Percentiles rank a stretch among this genome's conserved stretches.
These are phyloP conservation scores for Meles meles DNA, from an alignment of 2,113 vertebrate genomes.

Conservation along the genomic window DNA sequence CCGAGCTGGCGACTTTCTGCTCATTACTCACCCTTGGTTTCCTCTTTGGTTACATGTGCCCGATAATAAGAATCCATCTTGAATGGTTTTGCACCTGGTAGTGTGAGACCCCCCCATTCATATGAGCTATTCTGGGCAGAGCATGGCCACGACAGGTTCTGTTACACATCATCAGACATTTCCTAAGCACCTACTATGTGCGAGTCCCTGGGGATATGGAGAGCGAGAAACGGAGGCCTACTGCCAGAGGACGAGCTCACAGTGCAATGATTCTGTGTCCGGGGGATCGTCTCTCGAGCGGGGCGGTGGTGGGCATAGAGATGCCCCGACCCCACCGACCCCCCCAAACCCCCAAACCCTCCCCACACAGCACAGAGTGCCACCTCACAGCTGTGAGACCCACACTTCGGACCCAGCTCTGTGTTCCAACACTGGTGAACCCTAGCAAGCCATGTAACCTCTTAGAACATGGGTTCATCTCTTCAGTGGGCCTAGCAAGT, in stretches of 20 bases:
- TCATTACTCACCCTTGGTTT: neutral
- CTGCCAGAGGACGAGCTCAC: neutral
- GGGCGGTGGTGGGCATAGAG: neutral
- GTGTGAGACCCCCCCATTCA: neutral
- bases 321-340: no score
- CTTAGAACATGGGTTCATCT: neutral
- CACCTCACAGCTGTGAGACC: neutral
- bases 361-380: rapidly evolving
- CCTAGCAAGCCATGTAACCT: neutral
- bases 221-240: neutral
- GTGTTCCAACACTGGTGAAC: neutral
- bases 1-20: neutral
- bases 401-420: neutral
- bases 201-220: neutral
- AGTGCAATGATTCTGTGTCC: neutral
- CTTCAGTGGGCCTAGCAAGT: neutral
- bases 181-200: neutral
- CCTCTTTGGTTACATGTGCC: neutral
- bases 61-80: neutral
- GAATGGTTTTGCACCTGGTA: neutral
- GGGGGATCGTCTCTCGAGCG: neutral
- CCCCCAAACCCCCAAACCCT: neutral
- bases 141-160: neutral
- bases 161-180: neutral
- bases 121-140: neutral